Conservation (phyloP, 2,113 vertebrate genomes). For the Corvus hawaiiensis region DNA sequence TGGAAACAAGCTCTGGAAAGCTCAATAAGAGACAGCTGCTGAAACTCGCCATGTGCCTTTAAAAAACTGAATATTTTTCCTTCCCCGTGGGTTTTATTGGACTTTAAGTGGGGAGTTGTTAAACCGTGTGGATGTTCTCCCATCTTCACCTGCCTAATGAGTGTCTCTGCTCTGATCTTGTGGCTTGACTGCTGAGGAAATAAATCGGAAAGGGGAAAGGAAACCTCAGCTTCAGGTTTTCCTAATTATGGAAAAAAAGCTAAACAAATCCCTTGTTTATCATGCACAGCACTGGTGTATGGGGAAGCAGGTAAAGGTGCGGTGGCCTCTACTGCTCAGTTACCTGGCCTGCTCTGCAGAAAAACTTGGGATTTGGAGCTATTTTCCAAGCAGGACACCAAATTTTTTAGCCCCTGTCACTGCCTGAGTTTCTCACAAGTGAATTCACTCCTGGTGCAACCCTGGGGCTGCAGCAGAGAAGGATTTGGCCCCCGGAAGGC, state of each 20-base stretch:
- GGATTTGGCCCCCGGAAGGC: not conserved
- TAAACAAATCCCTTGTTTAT: not conserved
- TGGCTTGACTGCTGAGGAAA: not conserved
- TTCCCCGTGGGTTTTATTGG: not conserved
- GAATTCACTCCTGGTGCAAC: not conserved
- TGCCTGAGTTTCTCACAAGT: not conserved
- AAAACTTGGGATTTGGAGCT: not conserved
- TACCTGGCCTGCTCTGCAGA: not conserved
- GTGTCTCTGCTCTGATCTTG: not conserved
- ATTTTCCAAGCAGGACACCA: not conserved
- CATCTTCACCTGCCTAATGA: not conserved
- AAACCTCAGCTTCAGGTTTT: not conserved
- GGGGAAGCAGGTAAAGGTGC: not conserved
- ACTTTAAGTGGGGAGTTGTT: not conserved
- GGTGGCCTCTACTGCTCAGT: not conserved
- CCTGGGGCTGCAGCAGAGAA: not conserved
- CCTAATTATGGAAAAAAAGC: not conserved
- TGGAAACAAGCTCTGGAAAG: slow-evolving; percentile 6
- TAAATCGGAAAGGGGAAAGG: not conserved
- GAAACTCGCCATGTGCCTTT: not conserved
- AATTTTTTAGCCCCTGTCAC: not conserved
- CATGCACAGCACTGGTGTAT: not conserved
- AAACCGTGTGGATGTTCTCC: not conserved
- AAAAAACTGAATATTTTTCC: not conserved
- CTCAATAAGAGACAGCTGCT: not conserved